These are phyloP conservation scores for Phaethon lepturus DNA, from an alignment of 2,113 vertebrate genomes.

Conservation along the genomic window DNA sequence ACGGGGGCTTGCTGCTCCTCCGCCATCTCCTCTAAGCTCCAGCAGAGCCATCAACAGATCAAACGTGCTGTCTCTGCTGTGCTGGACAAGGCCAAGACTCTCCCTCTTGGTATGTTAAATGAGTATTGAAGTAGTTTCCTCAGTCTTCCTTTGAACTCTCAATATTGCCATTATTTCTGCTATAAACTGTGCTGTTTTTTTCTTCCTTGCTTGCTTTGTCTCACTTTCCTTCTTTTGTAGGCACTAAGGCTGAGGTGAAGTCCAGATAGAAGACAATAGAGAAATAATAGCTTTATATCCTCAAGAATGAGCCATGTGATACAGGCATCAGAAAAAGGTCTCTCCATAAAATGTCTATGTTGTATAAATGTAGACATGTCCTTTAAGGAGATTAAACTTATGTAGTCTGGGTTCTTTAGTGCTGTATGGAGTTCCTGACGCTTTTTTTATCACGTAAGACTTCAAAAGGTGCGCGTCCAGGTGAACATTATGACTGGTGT, in stretches of 20 bases:
- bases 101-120: neutral
- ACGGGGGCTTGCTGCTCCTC: neutral
- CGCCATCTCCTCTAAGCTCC: neutral
- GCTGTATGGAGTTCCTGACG: neutral
- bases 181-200: neutral
- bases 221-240: slow-evolving; percentile 59
- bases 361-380: neutral
- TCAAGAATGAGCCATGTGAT: slow-evolving; percentile 36
- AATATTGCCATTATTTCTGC: neutral
- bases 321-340: slow-evolving; percentile 48
- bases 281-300: slow-evolving; percentile 37
- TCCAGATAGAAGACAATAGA: slow-evolving; percentile 51
- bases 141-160: neutral
- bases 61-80: neutral
- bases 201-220: neutral
- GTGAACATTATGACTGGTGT: neutral
- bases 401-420: neutral
- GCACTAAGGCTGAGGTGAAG: slow-evolving; percentile 44
- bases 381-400: neutral
- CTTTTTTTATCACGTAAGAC: neutral
- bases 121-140: neutral
- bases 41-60: neutral
- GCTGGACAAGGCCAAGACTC: neutral
- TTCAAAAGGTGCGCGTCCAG: neutral
- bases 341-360: neutral